Percentiles rank a stretch among this genome's conserved stretches.
Evolutionary conservation across 2,113 vertebrate genomes (phyloP).

Genomic region (Piprites chloris): DNA sequence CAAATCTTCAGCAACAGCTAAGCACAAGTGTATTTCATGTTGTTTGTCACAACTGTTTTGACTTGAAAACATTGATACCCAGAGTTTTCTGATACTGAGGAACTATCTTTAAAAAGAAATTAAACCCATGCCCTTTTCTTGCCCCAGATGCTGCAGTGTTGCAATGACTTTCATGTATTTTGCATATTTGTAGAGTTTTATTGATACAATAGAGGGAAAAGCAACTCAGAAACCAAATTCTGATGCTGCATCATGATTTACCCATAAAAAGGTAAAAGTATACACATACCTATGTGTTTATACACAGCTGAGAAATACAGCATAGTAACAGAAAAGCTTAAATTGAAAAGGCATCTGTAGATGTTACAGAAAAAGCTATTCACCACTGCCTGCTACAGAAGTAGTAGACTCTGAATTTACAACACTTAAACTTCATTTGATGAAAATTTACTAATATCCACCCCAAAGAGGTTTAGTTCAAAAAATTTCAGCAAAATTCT

Average conservation of each 20-base stretch:
- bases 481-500: neutral
- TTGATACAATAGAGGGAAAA: neutral
- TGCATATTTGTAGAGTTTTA: neutral
- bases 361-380: neutral
- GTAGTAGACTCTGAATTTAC: neutral
- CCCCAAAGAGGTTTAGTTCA: neutral
- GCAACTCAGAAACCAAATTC: neutral
- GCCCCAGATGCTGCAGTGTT: neutral
- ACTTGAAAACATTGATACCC: neutral
- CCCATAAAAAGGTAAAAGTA: neutral
- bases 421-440: neutral
- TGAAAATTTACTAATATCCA: neutral
- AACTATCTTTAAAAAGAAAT: neutral
- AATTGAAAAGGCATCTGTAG: neutral
- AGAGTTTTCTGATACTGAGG: neutral
- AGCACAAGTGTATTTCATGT: neutral
- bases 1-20: neutral
- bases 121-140: neutral
- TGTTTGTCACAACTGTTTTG: neutral
- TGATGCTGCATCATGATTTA: neutral
- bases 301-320: neutral
- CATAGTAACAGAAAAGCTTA: neutral
- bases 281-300: neutral
- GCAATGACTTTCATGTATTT: fast-evolving
- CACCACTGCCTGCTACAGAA: neutral